Percentiles rank a stretch among this genome's conserved stretches.
These are phyloP conservation scores for Buteo buteo DNA, from an alignment of 2,113 vertebrate genomes.

Conservation along the genomic window DNA sequence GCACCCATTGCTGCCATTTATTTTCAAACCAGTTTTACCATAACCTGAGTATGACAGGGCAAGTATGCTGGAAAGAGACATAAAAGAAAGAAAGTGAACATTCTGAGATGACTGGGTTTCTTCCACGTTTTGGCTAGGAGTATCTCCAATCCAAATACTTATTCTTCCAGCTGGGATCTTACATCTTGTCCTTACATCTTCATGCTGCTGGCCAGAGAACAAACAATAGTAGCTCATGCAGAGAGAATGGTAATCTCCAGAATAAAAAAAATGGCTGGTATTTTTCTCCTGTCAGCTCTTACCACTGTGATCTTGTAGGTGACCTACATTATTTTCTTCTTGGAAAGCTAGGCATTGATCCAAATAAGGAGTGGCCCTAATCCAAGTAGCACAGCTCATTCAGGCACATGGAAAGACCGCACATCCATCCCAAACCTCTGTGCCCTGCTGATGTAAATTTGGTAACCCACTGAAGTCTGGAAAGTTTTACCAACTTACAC, in stretches of 20 bases:
- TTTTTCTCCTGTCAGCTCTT: not conserved
- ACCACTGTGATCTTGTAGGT: not conserved
- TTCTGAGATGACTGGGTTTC: not conserved
- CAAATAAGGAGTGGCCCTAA: not conserved
- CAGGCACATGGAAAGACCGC: not conserved
- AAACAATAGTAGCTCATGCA: not conserved
- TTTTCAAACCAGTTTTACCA: not conserved
- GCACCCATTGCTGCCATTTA: not conserved
- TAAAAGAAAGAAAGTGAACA: not conserved
- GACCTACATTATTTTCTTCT: not conserved
- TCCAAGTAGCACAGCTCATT: not conserved
- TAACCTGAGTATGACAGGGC: not conserved
- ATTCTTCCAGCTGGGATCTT: not conserved
- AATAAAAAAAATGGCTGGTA: not conserved
- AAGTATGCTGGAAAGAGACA: not conserved
- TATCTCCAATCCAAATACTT: not conserved
- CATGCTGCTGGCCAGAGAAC: not conserved
- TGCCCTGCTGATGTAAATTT: not conserved
- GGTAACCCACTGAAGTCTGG: not conserved
- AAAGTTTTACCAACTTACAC: not conserved
- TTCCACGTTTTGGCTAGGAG: not conserved
- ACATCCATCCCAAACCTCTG: not conserved
- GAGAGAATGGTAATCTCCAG: not conserved
- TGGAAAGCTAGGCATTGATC: not conserved
- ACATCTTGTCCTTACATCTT: not conserved